Evolutionary conservation across 2,888 invertebrate genomes (phyloP), one percentile per base, ranked within the genome.

Genomic region (Schizotus pectinicornis): DNA sequence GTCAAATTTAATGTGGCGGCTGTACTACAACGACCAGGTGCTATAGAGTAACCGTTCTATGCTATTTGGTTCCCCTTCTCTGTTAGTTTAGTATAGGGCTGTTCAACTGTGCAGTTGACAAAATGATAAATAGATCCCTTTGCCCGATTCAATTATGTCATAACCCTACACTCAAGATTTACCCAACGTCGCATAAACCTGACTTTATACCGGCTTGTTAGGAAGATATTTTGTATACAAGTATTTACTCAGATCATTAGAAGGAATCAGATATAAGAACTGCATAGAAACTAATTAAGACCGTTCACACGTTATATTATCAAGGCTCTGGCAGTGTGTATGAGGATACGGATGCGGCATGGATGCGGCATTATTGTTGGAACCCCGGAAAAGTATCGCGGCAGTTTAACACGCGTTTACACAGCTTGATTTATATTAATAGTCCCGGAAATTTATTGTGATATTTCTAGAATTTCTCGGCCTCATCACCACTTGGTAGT

Each of bases 21-120:
- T 74, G 72, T 75, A 73, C 70, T 75, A 73, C 70, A 65, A 57
- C 57, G 69, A 70, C 77, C 76, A 77, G 77, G 77, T 77, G 77
- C 71, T 73, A 71, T 68, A 72, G 68, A 70, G 72, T 74, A 76
- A 76, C 75, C 75, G 76, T 74, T 70, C 71, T 62, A 51, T 59
- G 48, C 45, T 46, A 50, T 56, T 59, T 50, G 49, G 9, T 49
- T 61, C 64, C 70, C 72, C 73, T 69, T 67, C 64, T 67, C 64
- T 69, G 62, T 70, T 65, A 55, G 64, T 52, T 68, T 67, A 22
- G 22, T 22, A 22, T 67, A 69, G 67, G 66, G 64, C 63, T 65
- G 67, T 66, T 69, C 67, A 64, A 63, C 65, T 65, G 67, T 70
- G 68, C 68, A 71, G 72, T 74, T 73, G 74, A 74, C 73, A 70